Evolutionary conservation across 2,797 vertebrate genomes (phyloP), one percentile per base, ranked within the genome.

Genomic region (Choloepus didactylus): DNA sequence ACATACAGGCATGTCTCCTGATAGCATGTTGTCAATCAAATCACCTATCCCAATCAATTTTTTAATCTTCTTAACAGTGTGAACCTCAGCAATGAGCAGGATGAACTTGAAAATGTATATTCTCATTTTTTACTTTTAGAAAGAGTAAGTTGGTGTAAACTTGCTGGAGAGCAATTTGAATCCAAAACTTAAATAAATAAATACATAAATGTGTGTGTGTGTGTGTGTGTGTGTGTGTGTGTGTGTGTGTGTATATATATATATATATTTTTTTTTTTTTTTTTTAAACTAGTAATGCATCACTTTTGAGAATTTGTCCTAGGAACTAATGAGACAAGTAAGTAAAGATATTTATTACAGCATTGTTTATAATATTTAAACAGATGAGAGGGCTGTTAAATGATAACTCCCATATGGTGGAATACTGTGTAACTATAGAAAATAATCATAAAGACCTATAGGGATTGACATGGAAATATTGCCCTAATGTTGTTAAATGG

Each of bases 261-360:
- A n/a, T n/a, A n/a, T n/a, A n/a, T n/a, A n/a, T n/a, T n/a, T n/a
- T n/a, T n/a, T n/a, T n/a, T n/a, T n/a, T n/a, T n/a, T n/a, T 15
- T 67, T 29, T 84, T 82, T 79, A 79, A 92, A 64, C 29, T 70
- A 79, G 12, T 79, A 81, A 73, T 89, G 60, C 41, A 49, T 69
- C 23, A 76, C 69, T 76, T 75, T 51, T 54, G 56, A 41, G n/a
- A 85, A 16, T 41, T 23, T 72, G 15, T 73, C 10, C 31, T 41
- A 73, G 89, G 46, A 82, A 88, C 49, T n/a, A 73, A 60, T n/a
- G 70, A 88, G 21, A 76, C 41, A 81, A 81, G 6, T 49, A 82
- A 87, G 59, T 60, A 75, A 64, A 87, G 27, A 11, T 44, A 10
- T 51, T 41, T 60, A 25, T 64, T 64, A 67, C 56, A 35, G 7